Evolutionary conservation across 2,888 invertebrate species (phyloP), one percentile per base, ranked within the genome.

Genomic region (Caenorhabditis parvicauda): DNA sequence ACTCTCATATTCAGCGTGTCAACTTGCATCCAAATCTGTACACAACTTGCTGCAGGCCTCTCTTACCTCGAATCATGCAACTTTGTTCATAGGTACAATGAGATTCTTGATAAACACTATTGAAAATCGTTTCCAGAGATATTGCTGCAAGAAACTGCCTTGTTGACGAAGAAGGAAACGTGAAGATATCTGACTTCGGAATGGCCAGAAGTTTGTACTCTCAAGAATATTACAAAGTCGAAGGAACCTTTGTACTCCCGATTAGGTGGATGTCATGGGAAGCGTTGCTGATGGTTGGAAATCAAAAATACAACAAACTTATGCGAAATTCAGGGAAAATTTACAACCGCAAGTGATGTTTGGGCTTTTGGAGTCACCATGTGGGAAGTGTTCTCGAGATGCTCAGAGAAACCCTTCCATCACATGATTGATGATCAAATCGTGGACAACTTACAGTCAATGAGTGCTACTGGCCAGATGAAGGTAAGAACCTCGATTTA

Each of bases 281-380:
- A 63, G 63, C 70, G 22, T 47, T 75, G 41, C 52, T 75, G 6
- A 43, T 72, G 62, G 70, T 70, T 7, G 19, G 48, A 37, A 53
- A 35, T 29, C 21, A n/a, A 39, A 32, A 12, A 41, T 19, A 27
- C 9, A 32, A 24, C 1, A 37, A 45, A 29, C 24, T 14, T 21
- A 32, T 2, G 24, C 6, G 25, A 24, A 6, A 22, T 84, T 35
- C 83, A 92, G 91, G 89, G 88, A 49, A 89, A 89, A 83, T 91
- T 91, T 83, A 90, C 89, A 32, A 87, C 88, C 47, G 90, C 90
- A 82, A 89, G 89, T 79, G 92, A 92, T 82, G 90, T 91, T 1
- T 92, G 92, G 91, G 87, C 91, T 14, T 92, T 90, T 82, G 92
- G 88, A 0, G 89, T 92, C 21, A 90, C 90, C 0, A 84, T 92